A percentile compares a stretch with the other conserved stretches of the same genome.
Evolutionary conservation across 1,140 invertebrate species (phyloP).

Genomic region (Sycophaga agraensis): DNA sequence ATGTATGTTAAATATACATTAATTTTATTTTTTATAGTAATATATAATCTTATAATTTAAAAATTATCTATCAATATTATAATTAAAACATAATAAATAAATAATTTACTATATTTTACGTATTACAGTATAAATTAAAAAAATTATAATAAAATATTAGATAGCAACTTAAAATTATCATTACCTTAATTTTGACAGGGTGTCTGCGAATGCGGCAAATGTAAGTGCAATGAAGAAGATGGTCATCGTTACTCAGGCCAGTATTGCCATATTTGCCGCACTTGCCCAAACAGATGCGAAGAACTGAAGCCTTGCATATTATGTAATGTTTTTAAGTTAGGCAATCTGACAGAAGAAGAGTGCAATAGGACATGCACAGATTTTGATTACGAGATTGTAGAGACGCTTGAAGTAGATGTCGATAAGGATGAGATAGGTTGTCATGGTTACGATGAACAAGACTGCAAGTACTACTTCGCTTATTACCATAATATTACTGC

Average conservation of each 20-base stretch:
- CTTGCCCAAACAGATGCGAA: conserved; percentile 83
- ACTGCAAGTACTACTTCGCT: conserved; percentile 81
- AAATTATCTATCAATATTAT: not conserved
- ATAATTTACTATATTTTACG: no score
- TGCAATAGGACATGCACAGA: conserved; percentile 63
- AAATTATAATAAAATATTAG: no score
- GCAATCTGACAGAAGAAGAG: conserved; percentile 66
- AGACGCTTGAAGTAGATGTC: conserved; percentile 67
- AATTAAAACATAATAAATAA: not conserved
- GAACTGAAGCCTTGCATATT: conserved; percentile 91
- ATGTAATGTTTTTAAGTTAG: conserved; percentile 84
- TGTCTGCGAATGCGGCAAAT: conserved; percentile 85
- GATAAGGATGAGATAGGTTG: conserved; percentile 75
- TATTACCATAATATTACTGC: conserved; percentile 74
- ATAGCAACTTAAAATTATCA: not conserved
- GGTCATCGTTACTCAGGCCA: conserved; percentile 76
- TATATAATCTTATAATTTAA: no score
- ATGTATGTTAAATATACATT: conserved; percentile 52
- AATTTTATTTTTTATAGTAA: no score
- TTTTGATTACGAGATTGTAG: conserved; percentile 62
- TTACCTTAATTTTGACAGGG: conserved; percentile 60
- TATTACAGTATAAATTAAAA: no score
- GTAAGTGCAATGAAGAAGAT: conserved; percentile 72
- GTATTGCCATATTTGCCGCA: conserved; percentile 93
- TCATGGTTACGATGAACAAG: conserved; percentile 79